A percentile compares a stretch with the other conserved stretches of the same genome.
These are phyloP conservation scores for Plestiodon gilberti DNA, from an alignment of 2,113 vertebrate species.

Conservation along the genomic window DNA sequence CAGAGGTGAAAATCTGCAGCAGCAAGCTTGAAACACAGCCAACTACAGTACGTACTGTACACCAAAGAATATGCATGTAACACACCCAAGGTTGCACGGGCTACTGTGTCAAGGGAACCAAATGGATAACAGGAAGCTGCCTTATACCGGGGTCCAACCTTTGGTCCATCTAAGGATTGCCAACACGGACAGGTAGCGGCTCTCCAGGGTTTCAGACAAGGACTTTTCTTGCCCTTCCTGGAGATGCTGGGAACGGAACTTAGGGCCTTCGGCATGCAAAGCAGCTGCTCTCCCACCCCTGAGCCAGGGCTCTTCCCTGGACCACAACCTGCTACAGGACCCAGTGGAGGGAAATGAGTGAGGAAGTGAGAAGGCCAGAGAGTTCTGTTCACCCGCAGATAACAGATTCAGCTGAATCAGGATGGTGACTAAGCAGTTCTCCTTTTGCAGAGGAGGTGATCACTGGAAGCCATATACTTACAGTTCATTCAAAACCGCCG, in stretches of 20 bases:
- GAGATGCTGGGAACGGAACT: too few relatives aligned
- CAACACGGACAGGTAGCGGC: too few relatives aligned
- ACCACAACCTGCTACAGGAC: neutral
- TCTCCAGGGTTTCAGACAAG: too few relatives aligned
- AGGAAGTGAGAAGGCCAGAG: neutral
- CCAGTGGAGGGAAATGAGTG: neutral
- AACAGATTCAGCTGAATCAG: slow-evolving; percentile 6
- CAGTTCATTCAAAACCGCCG: slow-evolving; percentile 15
- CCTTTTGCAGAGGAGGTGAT: neutral
- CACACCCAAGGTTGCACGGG: neutral
- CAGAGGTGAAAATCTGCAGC: neutral
- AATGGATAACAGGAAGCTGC: too few relatives aligned
- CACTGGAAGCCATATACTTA: slow-evolving; percentile 8
- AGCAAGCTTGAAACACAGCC: neutral
- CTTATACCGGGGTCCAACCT: too few relatives aligned
- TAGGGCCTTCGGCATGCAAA: too few relatives aligned
- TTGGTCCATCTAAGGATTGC: too few relatives aligned
- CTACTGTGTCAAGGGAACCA: neutral
- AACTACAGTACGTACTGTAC: neutral
- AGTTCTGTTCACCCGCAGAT: neutral
- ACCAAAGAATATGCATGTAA: neutral
- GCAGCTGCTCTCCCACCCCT: too few relatives aligned
- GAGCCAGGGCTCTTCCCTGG: too few relatives aligned
- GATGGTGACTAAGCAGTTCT: neutral
- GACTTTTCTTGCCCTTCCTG: too few relatives aligned